phyloP scores from a whole-genome alignment of 2,797 vertebrate genomes.

The Sebastes kiyomatsui region DNA sequence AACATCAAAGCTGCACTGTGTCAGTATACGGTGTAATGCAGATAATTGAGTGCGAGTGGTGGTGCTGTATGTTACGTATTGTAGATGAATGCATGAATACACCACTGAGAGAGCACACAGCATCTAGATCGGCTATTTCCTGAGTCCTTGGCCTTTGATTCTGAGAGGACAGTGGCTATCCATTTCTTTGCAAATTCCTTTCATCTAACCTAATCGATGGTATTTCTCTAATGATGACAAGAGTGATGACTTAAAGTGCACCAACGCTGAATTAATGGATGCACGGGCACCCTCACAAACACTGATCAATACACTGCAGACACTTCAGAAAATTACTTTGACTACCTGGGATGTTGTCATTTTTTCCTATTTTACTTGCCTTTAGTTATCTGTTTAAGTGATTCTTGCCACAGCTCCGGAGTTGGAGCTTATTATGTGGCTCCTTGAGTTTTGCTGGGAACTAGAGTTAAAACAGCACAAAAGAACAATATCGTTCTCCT shows the following conservation, averaged over 20 bases:
- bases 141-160: conserved; percentile 51
- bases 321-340: conserved; percentile 45
- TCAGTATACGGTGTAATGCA: conserved; percentile 5
- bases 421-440: background rate
- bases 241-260: conserved; percentile 55
- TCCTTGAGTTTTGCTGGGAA: conserved; percentile 12
- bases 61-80: background rate
- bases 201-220: conserved; percentile 64
- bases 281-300: conserved; percentile 28
- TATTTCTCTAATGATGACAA: conserved; percentile 59
- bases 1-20: conserved; percentile 14
- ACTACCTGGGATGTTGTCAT: background rate
- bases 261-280: conserved; percentile 36
- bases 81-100: background rate
- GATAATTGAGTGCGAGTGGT: conserved; percentile 4
- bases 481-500: background rate
- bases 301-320: conserved; percentile 65
- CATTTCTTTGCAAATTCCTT: conserved; percentile 52
- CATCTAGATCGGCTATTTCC: background rate
- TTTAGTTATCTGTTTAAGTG: background rate
- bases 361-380: background rate
- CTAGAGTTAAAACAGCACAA: background rate
- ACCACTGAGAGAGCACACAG: background rate
- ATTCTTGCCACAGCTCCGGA: conserved; percentile 4
- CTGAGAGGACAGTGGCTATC: conserved; percentile 12